Conservation (phyloP, 2,113 vertebrate genomes). For the Aptenodytes forsteri region DNA sequence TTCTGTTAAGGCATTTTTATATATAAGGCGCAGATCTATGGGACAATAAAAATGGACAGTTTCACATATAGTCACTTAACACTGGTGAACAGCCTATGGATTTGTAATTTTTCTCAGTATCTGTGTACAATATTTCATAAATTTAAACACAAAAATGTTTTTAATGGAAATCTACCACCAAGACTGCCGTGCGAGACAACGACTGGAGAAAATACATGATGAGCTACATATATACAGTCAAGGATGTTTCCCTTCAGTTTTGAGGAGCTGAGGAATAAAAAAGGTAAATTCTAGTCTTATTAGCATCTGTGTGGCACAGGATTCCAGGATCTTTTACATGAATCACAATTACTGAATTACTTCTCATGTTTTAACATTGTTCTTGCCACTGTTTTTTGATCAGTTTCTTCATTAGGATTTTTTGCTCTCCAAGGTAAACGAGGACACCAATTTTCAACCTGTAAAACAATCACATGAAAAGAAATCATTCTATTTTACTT, state of each 20-base stretch:
- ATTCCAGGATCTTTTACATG: background rate
- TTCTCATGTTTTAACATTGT: background rate
- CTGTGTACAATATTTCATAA: background rate
- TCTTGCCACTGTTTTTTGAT: slow-evolving; percentile 86
- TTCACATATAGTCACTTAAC: background rate
- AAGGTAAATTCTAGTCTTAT: background rate
- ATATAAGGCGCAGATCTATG: background rate
- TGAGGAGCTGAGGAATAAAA: background rate
- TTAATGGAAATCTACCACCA: background rate
- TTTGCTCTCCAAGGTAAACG: slow-evolving; percentile 93
- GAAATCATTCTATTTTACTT: background rate
- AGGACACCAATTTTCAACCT: slow-evolving; percentile 99
- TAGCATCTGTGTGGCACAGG: background rate
- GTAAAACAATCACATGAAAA: slow-evolving; percentile 24
- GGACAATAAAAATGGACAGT: background rate
- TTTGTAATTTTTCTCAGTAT: background rate
- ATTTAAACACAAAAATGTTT: background rate
- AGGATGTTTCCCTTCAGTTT: background rate
- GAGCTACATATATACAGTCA: background rate
- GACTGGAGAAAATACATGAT: background rate
- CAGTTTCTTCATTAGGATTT: slow-evolving; percentile 84
- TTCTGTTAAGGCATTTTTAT: background rate
- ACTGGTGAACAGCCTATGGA: background rate
- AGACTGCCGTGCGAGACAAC: background rate
- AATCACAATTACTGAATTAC: background rate